Base-by-base conservation (phyloP, 1,140 invertebrate genomes). In the Saxidomus purpurata region DNA sequence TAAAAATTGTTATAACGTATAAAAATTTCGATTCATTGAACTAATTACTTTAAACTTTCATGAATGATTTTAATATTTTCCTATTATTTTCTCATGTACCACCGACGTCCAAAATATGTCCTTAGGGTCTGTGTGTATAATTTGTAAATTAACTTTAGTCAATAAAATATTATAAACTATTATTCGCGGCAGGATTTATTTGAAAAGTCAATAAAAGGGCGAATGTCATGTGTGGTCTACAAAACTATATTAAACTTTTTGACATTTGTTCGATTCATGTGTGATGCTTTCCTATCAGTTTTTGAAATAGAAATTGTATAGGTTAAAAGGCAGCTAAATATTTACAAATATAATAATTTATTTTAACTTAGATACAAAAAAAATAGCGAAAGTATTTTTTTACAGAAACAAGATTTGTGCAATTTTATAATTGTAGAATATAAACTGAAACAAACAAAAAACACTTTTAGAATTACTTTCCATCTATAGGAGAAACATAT, bases 121-220 rank as follows among this genome's bases (percentile, higher is more conserved):
- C 36, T 13, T 1, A 49, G 61, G 82, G 25, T 43, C 19, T 28
- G 0, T 13, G 28, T 49, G 13, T 84, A 31, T 71, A 84, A 84
- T 84, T 84, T 84, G n/a, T 69, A 49, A 84, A 84, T 84, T 84
- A 84, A 84, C 61, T 69, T 84, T 84, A 34, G 22, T 63, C 82
- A 84, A 71, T 84, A 84, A 69, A 43, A 71, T 71, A 47, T 36
- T 71, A 49, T 40, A 55, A 38, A 38, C 34, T 40, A 59, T 59
- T 81, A 59, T 81, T 31, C 49, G 17, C n/a, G 22, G 34, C 52
- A 63, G 31, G 49, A 19, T 81, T 81, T 71, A 71, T 71, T 71
- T 71, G 67, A 71, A 38, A 36, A 71, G 67, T 38, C 67, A 52
- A 79, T 79, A 52, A 55, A 49, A 55, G 76, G 76, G 49, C 43